Evolutionary conservation across 53 echinoderm and acorn worm species (phyloP).

Genomic region (Temnopleurus reevesii): DNA sequence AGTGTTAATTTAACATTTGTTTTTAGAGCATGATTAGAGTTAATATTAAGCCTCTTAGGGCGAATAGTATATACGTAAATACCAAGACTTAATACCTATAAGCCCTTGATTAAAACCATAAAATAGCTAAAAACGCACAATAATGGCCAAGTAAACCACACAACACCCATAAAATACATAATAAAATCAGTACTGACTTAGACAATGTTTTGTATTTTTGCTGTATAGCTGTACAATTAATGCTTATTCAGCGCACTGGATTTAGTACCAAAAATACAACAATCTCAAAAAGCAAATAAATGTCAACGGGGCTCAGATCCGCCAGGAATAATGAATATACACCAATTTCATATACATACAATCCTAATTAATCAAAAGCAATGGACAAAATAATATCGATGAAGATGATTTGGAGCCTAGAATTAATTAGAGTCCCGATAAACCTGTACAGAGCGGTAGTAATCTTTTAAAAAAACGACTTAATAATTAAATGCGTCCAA

Average conservation of each 20-base stretch:
- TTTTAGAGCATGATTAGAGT: neutral
- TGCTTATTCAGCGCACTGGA: constrained; percentile 9
- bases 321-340: neutral
- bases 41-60: neutral
- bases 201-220: constrained; percentile 4
- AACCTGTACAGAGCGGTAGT: constrained; percentile 7
- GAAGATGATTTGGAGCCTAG: neutral
- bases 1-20: neutral
- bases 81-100: neutral
- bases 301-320: neutral
- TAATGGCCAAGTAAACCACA: neutral
- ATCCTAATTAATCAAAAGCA: neutral
- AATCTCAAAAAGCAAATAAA: neutral
- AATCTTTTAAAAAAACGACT: neutral
- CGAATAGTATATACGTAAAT: no score
- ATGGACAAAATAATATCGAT: neutral
- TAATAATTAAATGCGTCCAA: constrained; percentile 18
- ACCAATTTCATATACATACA: neutral
- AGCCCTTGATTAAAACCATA: neutral
- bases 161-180: neutral
- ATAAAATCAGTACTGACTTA: constrained; percentile 34
- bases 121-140: neutral
- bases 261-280: neutral
- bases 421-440: neutral
- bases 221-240: constrained; percentile 24